phyloP scores from a whole-genome alignment of 2,797 vertebrate genomes.

The Tolypeutes matacus region DNA sequence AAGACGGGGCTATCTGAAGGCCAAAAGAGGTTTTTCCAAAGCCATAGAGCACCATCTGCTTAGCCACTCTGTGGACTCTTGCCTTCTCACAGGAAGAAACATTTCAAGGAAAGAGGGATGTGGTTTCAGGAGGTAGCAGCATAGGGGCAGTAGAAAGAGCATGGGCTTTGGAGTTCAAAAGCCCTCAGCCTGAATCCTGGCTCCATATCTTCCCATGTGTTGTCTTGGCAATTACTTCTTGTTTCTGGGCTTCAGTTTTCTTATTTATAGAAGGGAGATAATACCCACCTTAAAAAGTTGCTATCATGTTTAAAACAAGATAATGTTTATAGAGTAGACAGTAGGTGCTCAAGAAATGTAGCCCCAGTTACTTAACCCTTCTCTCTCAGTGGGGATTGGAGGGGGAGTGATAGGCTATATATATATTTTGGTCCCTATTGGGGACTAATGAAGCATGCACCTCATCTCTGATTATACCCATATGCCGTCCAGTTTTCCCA shows the following conservation, averaged over 20 bases:
- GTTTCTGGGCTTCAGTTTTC: not conserved
- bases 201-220: not conserved
- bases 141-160: too few species aligned
- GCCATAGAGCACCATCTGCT: rapidly evolving
- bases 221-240: not conserved
- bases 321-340: not conserved
- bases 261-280: not conserved
- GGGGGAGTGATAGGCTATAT: too few species aligned
- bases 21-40: not conserved
- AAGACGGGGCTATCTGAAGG: not conserved
- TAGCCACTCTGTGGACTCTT: rapidly evolving
- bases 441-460: not conserved
- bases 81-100: not conserved
- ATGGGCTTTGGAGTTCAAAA: not conserved
- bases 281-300: not conserved
- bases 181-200: not conserved
- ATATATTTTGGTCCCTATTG: too few species aligned
- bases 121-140: not conserved
- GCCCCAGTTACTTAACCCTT: not conserved
- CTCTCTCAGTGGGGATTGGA: not conserved
- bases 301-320: not conserved
- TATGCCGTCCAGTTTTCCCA: not conserved
- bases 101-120: not conserved
- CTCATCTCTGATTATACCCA: not conserved
- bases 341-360: not conserved